phyloP scores from a whole-genome alignment of 2,888 invertebrate species.

The Petrolisthes cinctipes region DNA sequence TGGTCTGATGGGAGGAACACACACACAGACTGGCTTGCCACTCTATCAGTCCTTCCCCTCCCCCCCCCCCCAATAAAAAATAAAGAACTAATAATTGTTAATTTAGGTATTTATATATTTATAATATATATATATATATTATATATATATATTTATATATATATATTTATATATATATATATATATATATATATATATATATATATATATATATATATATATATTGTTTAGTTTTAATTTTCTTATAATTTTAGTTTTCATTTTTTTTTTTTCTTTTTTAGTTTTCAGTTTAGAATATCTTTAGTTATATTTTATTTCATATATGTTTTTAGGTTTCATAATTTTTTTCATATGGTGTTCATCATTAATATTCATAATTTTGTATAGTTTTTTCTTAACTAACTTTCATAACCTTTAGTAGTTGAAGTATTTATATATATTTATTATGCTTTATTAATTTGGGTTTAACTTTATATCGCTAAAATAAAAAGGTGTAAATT shows the following conservation, averaged over 20 bases:
- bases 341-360: background rate
- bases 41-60: no score
- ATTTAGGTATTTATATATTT: no score
- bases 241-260: background rate
- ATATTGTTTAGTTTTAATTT: background rate
- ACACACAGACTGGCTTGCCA: no score
- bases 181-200: slow-evolving; percentile 24
- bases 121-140: slow-evolving; percentile 22
- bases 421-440: background rate
- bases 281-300: background rate
- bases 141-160: slow-evolving; percentile 3
- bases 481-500: background rate
- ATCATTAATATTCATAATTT: background rate
- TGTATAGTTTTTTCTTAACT: background rate
- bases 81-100: no score
- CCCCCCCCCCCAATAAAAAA: no score
- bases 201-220: background rate
- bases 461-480: background rate
- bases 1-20: no score
- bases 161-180: slow-evolving; percentile 21
- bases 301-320: background rate
- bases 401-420: background rate
- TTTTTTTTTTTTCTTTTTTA: background rate
- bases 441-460: background rate
- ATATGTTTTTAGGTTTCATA: background rate